These are phyloP conservation scores for Idris sp. DNA, from an alignment of 1,140 invertebrate species.

Conservation along the genomic window DNA sequence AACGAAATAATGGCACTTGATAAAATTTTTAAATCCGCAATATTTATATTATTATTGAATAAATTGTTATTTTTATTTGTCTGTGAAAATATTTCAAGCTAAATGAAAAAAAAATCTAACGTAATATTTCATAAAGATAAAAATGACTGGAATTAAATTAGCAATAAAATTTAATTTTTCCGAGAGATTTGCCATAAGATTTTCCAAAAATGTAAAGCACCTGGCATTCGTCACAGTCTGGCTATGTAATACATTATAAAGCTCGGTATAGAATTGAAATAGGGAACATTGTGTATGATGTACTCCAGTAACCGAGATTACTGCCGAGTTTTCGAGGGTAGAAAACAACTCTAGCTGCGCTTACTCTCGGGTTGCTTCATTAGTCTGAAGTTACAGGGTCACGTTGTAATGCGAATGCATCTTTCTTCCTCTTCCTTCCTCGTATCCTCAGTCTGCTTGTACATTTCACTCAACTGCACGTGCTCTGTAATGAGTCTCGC, in stretches of 20 bases:
- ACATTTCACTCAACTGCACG: conserved; percentile 45
- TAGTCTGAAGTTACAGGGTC: conserved; percentile 60
- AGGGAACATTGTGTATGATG: conserved; percentile 37
- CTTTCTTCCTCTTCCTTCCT: conserved; percentile 8
- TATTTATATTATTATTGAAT: too few relatives aligned
- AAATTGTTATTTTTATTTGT: too few relatives aligned
- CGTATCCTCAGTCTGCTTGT: conserved; percentile 2
- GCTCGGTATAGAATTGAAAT: conserved; percentile 34
- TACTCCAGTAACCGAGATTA: conserved; percentile 49
- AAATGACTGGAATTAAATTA: conserved; percentile 21
- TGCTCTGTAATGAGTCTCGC: conserved; percentile 45
- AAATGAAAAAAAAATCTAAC: too few relatives aligned
- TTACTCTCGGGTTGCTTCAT: conserved; percentile 63
- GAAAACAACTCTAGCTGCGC: conserved; percentile 54
- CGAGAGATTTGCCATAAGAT: conserved; percentile 3
- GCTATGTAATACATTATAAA: conserved; percentile 36
- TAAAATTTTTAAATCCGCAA: neutral
- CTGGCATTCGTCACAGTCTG: conserved; percentile 24
- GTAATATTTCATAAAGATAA: conserved; percentile 23
- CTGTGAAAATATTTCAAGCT: too few relatives aligned
- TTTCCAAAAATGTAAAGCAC: conserved; percentile 30
- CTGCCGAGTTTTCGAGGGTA: conserved; percentile 35
- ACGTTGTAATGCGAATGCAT: conserved; percentile 56
- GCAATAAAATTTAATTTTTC: conserved; percentile 37
- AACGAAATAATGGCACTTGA: too few relatives aligned